Evolutionary conservation across 2,113 vertebrate genomes (phyloP).

Genomic region (Cyanistes caeruleus): DNA sequence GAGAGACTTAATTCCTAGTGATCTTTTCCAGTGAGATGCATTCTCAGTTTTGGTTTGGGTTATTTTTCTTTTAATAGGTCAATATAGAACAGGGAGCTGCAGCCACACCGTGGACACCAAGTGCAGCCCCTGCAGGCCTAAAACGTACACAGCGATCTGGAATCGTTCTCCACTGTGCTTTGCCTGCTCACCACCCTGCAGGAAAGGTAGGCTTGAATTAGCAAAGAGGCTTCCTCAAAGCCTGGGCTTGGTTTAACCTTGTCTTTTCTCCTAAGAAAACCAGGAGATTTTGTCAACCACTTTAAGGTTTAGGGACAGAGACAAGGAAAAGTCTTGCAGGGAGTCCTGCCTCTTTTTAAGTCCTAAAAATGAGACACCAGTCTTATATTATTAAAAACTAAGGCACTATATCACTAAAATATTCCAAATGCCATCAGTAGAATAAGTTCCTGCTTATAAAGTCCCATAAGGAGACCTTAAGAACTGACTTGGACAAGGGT

Average conservation of each 20-base stretch:
- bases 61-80: constrained; percentile 8
- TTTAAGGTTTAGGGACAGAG: background rate
- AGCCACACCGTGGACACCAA: constrained; percentile 5
- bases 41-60: background rate
- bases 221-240: background rate
- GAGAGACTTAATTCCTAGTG: background rate
- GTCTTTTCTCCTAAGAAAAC: background rate
- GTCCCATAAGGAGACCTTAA: background rate
- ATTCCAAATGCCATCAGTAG: background rate
- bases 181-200: constrained; percentile 62
- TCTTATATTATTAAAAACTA: background rate
- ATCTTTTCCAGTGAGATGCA: background rate
- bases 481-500: background rate
- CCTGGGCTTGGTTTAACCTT: background rate
- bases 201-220: background rate
- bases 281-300: background rate
- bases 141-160: constrained; percentile 60
- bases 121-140: constrained; percentile 44
- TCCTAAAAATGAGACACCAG: background rate
- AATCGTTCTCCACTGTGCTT: constrained; percentile 54
- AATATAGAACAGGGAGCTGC: background rate
- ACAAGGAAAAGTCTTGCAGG: background rate
- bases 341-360: background rate
- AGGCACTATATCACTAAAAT: background rate
- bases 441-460: background rate